Percentiles rank a stretch among this genome's conserved stretches.
Conservation (phyloP, 2,113 vertebrate genomes). For the Chaetodon auriga region DNA sequence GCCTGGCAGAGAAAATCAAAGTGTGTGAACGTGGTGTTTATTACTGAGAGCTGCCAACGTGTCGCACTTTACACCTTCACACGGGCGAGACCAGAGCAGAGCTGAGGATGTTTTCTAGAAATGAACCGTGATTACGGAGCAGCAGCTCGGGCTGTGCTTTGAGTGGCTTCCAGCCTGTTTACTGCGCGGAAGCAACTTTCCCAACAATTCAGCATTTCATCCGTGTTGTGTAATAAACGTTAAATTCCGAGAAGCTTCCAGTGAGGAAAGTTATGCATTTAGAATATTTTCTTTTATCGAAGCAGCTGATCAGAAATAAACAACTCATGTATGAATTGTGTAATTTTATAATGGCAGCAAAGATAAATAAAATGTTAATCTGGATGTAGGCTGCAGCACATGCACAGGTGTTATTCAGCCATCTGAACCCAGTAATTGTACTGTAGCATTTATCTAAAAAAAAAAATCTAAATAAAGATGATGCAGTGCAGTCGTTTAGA, state of each 20-base stretch:
- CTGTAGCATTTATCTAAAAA: background rate
- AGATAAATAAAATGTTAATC: background rate
- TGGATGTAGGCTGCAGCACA: background rate
- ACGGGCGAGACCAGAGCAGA: background rate
- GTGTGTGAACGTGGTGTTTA: conserved; percentile 14
- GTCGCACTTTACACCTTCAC: conserved; percentile 10
- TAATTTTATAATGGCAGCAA: background rate
- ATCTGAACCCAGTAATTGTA: background rate
- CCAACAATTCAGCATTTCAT: background rate
- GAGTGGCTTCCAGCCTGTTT: conserved; percentile 2
- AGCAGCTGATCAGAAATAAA: background rate
- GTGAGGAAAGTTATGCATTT: background rate
- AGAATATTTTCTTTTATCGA: background rate
- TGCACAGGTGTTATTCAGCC: background rate
- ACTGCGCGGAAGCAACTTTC: background rate
- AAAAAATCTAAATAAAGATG: background rate
- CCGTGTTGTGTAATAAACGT: background rate
- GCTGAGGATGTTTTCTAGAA: background rate
- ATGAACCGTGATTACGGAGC: background rate
- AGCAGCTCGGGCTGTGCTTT: background rate
- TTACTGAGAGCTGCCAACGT: conserved; percentile 17
- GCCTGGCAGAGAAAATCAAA: conserved; percentile 7
- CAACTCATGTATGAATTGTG: background rate
- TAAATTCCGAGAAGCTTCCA: conserved; percentile 2
- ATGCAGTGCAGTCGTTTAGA: background rate